Conservation (phyloP, 2,888 invertebrate species). For the Anodontia alba region DNA sequence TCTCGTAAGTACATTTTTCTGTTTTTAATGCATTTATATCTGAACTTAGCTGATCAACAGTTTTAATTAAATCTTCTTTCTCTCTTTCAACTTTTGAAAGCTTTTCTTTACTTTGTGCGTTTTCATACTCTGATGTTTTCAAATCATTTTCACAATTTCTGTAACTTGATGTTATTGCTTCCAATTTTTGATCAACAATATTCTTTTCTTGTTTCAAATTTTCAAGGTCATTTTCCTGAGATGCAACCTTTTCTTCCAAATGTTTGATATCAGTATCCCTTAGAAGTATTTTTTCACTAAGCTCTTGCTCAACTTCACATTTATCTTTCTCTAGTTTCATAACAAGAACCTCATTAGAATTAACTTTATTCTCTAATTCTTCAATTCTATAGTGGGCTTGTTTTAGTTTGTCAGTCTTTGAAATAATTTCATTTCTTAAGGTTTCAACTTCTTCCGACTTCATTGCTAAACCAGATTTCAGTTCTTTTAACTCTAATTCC, state of each 20-base stretch:
- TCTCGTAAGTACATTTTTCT: conserved; percentile 36
- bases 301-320: conserved; percentile 2
- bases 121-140: conserved; percentile 26
- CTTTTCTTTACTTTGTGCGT: conserved; percentile 1
- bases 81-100: conserved; percentile 35
- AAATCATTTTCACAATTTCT: background rate
- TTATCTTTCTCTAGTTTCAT: conserved; percentile 13
- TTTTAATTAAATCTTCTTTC: conserved; percentile 30
- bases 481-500: conserved; percentile 29
- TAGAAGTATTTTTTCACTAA: conserved; percentile 22
- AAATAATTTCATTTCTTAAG: background rate
- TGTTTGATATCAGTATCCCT: conserved; percentile 16
- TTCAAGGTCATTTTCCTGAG: conserved; percentile 33
- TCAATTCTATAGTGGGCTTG: background rate
- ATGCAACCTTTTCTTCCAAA: conserved; percentile 27
- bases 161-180: background rate
- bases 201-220: conserved; percentile 18
- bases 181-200: conserved; percentile 9
- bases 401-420: background rate
- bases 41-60: conserved; percentile 30
- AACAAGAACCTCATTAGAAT: conserved; percentile 12
- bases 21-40: conserved; percentile 32
- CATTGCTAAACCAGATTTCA: conserved; percentile 23
- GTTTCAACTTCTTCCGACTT: conserved; percentile 24
- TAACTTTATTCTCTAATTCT: conserved; percentile 13